Base-by-base conservation (phyloP, 1,140 invertebrate species). In the Magallana angulata region DNA sequence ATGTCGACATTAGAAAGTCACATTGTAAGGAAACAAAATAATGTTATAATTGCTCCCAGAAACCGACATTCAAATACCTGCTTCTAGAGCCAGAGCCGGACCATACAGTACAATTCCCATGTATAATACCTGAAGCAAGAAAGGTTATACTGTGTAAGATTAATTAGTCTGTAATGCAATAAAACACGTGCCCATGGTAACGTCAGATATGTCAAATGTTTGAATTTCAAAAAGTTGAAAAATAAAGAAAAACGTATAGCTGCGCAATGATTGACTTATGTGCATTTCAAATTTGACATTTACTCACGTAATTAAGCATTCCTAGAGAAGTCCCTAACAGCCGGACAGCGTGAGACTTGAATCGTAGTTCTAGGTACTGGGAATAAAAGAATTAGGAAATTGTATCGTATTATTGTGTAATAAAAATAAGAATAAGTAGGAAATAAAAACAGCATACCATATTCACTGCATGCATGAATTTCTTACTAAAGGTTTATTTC, bases 71-170 rank as follows among this genome's bases (percentile, higher is more conserved):
- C 58, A 18, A 7, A 97, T 96, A 98, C 97, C 97, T 96, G 98
- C 97, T 92, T 97, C 97, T 76, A 99, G 94, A 59, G 98, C 98
- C 88, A 98, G 95, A 12, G 98, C 97, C 18, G 98, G 98, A 7
- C 98, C 98, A 93, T 98, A 98, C 2, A 99, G 97, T 11, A 98
- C 97, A 6, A 99, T 97, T 1, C 97, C 97, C 24, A 98, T 98
- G 93, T 98, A 99, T 58, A 98, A 95, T 89, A 97, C 95, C 97
- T 98, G 94, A 83, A 92, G 68, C 36, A 48, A 48, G 36, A 48
- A 48, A 48, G 36, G 2, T 48, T 48, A 48, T 48, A 48, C 5
- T 48, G 36, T 48, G 5, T 48, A 48, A 4, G 36, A 48, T 48
- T 48, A 5, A 48, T 48, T 48, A 48, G 5, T 2, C 1, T 4